Conservation (phyloP, 2,888 invertebrate genomes). For the Tachina fera region DNA sequence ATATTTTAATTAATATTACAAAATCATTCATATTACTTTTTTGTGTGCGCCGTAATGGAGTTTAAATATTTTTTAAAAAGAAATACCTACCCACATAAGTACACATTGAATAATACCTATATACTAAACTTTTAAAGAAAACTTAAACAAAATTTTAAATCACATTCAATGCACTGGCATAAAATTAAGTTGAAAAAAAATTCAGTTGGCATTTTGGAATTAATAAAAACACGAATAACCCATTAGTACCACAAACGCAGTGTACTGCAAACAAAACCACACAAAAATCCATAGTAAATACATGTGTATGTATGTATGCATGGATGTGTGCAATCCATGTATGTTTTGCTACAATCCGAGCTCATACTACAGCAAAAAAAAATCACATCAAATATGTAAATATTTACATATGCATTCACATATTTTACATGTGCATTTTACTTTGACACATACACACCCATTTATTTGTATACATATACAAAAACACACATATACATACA, state of each 20-base stretch:
- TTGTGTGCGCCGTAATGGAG: too few species aligned
- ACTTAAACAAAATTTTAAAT: background rate
- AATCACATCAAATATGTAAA: conserved; percentile 51
- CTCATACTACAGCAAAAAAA: conserved; percentile 30
- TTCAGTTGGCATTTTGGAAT: conserved; percentile 49
- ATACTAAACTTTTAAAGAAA: background rate
- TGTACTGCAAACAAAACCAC: conserved; percentile 34
- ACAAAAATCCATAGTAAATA: conserved; percentile 24
- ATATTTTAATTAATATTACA: too few species aligned
- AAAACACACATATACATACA: too few species aligned
- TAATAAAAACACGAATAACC: conserved; percentile 65
- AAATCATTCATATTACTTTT: too few species aligned
- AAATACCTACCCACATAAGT: too few species aligned
- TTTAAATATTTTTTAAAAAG: too few species aligned
- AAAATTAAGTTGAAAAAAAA: background rate
- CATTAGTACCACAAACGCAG: conserved; percentile 55
- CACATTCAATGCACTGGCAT: background rate
- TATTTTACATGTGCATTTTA: background rate
- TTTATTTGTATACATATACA: background rate
- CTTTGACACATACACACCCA: background rate
- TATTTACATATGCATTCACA: background rate
- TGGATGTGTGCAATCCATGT: background rate
- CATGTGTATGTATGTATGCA: too few species aligned
- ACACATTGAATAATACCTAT: too few species aligned
- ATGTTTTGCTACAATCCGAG: background rate